Evolutionary conservation across 2,888 invertebrate species (phyloP).

Genomic region (Copidosoma aretas): DNA sequence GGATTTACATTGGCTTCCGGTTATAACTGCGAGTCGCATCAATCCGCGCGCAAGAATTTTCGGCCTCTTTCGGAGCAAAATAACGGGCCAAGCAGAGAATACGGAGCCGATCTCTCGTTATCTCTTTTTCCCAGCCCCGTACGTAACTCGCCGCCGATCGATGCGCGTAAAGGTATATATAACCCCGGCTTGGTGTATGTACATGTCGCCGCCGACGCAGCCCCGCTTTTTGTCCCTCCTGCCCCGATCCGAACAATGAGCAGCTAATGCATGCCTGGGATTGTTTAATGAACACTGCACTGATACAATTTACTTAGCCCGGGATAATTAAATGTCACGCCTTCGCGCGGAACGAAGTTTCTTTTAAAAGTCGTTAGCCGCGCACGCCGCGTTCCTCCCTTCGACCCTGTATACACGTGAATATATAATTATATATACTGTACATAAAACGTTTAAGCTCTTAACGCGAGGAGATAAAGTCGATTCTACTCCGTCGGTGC

Average conservation of each 20-base stretch:
- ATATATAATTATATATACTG: no score
- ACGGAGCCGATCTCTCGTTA: no score
- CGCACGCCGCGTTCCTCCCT: neutral
- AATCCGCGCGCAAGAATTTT: no score
- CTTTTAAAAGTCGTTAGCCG: slow-evolving; percentile 10
- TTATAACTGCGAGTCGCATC: no score
- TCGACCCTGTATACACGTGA: neutral
- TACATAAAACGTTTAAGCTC: neutral
- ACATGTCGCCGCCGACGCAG: no score
- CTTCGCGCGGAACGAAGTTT: neutral
- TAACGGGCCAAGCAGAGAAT: no score
- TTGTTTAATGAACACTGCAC: slow-evolving; percentile 11
- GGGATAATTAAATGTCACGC: slow-evolving; percentile 1
- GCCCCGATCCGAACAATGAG: slow-evolving; percentile 4
- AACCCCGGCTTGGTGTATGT: no score
- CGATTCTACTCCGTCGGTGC: neutral
- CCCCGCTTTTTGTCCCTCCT: neutral
- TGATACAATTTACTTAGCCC: slow-evolving; percentile 9
- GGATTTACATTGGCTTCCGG: no score
- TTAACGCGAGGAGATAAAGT: neutral
- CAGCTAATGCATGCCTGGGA: neutral
- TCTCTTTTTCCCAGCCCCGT: no score
- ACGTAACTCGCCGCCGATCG: no score
- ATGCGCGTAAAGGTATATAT: no score
- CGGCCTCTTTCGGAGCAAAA: no score